These are phyloP conservation scores for Orchesella cincta DNA, from an alignment of 1,140 invertebrate species.

Conservation along the genomic window DNA sequence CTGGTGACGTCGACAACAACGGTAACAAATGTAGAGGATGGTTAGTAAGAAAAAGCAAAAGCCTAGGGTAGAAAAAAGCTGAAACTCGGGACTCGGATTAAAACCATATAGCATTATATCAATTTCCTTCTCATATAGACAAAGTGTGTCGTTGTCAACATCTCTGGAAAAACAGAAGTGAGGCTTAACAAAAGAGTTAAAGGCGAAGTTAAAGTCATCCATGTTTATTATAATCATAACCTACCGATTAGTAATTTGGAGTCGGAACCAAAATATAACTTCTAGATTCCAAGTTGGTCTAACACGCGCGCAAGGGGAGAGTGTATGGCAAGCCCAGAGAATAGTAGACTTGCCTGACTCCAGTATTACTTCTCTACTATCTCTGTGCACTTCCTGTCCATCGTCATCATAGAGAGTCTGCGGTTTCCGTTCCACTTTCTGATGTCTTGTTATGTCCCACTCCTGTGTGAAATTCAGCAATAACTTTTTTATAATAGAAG, in stretches of 20 bases:
- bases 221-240: neutral
- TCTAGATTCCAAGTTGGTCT: conserved; percentile 3
- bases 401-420: neutral
- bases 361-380: conserved; percentile 25
- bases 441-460: conserved; percentile 11
- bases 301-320: conserved; percentile 42
- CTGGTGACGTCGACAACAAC: conserved; percentile 29
- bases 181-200: too few species aligned
- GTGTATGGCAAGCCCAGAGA: conserved; percentile 4
- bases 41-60: conserved; percentile 23
- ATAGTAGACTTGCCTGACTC: conserved; percentile 22
- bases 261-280: conserved; percentile 40
- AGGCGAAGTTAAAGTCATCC: too few species aligned
- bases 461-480: neutral
- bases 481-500: too few species aligned
- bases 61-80: conserved; percentile 35
- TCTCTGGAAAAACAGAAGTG: conserved; percentile 16
- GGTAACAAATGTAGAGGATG: conserved; percentile 28
- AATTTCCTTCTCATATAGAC: conserved; percentile 38
- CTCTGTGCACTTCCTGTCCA: neutral
- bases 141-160: conserved; percentile 37
- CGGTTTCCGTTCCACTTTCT: neutral
- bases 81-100: conserved; percentile 40
- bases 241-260: conserved; percentile 37
- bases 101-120: conserved; percentile 44